Evolutionary conservation across 2,797 vertebrate genomes (phyloP).

Genomic region (Microchirus variegatus): DNA sequence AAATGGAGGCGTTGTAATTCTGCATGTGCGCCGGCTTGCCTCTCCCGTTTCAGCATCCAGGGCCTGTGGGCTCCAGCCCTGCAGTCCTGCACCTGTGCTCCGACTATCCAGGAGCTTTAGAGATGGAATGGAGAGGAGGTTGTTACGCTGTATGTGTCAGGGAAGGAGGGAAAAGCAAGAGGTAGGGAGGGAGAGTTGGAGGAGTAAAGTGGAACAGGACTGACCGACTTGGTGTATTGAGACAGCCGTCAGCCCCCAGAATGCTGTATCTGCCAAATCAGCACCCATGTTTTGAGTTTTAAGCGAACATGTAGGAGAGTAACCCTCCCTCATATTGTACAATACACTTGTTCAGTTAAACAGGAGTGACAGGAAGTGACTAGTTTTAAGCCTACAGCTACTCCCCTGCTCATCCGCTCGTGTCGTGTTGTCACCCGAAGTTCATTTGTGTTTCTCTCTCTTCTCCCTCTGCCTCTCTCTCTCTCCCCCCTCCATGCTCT

Average conservation of each 20-base stretch:
- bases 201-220: slow-evolving; percentile 59
- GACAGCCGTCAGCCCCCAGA: slow-evolving; percentile 33
- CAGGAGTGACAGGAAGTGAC: slow-evolving; percentile 47
- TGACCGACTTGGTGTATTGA: slow-evolving; percentile 33
- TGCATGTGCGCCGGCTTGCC: slow-evolving; percentile 63
- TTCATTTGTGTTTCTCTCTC: slow-evolving; percentile 57
- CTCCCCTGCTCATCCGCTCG: slow-evolving; percentile 53
- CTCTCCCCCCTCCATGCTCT: slow-evolving; percentile 2
- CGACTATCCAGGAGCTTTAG: slow-evolving; percentile 61
- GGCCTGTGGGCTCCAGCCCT: slow-evolving; percentile 64
- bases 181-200: slow-evolving; percentile 21
- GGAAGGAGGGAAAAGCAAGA: slow-evolving; percentile 10
- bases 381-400: slow-evolving; percentile 37
- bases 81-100: slow-evolving; percentile 73
- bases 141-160: slow-evolving; percentile 29
- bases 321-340: slow-evolving; percentile 16
- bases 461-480: slow-evolving; percentile 6
- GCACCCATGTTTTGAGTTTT: slow-evolving; percentile 40
- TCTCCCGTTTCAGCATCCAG: slow-evolving; percentile 68
- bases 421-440: slow-evolving; percentile 60
- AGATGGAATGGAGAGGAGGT: slow-evolving; percentile 48
- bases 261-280: slow-evolving; percentile 49
- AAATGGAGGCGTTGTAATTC: slow-evolving; percentile 74
- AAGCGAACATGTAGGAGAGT: slow-evolving; percentile 14
- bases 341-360: slow-evolving; percentile 52